Conservation (phyloP, 1,140 invertebrate species). For the Drosophila erecta region DNA sequence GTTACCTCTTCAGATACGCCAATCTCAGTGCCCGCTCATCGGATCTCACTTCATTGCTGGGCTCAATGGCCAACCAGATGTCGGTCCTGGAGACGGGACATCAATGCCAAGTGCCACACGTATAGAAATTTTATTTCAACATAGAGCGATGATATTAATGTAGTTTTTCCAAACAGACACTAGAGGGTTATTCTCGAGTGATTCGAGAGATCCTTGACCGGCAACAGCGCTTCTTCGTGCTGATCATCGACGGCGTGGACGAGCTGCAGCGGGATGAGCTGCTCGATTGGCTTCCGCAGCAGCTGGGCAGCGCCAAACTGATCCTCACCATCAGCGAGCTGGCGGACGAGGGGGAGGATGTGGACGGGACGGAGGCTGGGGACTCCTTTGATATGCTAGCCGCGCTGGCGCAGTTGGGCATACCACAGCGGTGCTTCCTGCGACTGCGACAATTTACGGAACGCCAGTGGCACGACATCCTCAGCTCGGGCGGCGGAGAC, state of each 20-base stretch:
- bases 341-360: conserved; percentile 36
- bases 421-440: conserved; percentile 77
- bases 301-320: conserved; percentile 89
- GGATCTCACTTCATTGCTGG: conserved; percentile 74
- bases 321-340: conserved; percentile 88
- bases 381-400: conserved; percentile 65
- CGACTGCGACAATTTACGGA: conserved; percentile 77
- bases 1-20: conserved; percentile 61
- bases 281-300: conserved; percentile 89
- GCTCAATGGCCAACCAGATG: conserved; percentile 83
- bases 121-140: conserved; percentile 33
- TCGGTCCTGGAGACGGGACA: conserved; percentile 68
- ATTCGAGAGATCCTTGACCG: conserved; percentile 64
- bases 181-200: conserved; percentile 53
- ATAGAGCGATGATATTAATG: neutral
- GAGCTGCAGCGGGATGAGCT: conserved; percentile 86
- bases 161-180: conserved; percentile 39
- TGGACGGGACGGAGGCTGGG: conserved; percentile 6
- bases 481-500: conserved; percentile 80
- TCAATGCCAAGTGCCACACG: conserved; percentile 75
- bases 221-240: conserved; percentile 85
- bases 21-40: conserved; percentile 77
- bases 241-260: conserved; percentile 91
- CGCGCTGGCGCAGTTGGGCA: conserved; percentile 71
- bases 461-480: conserved; percentile 83